Base-by-base conservation (phyloP, 1,140 invertebrate species). In the Trichoplusia ni region DNA sequence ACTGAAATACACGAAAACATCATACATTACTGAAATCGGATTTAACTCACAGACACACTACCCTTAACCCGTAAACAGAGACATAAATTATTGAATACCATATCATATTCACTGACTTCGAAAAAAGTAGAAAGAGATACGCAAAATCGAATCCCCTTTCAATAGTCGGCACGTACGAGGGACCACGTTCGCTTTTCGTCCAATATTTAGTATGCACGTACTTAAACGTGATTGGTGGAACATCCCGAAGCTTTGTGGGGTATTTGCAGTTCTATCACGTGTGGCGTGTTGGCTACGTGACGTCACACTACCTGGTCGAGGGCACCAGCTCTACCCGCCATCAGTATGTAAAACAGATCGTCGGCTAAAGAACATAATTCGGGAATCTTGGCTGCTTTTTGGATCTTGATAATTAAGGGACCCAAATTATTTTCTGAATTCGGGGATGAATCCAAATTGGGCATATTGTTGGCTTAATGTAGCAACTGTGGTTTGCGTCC, bases 201-300 rank as follows among this genome's bases (percentile, higher is more conserved):
- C 38, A 64, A 64, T 60, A 67, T 72, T 67, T 59, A 63, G 60
- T 46, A 51, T 61, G 23, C 61, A 54, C 23, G 51, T 56, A 66
- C 44, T 65, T 53, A 61, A 58, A 44, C 64, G 61, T 71, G 68
- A 77, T 77, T 73, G 74, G 69, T 56, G 49, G 64, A 73, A 67
- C 64, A 67, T 75, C 68, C 67, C 69, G 54, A 71, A 67, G 64
- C 59, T 73, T 76, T 44, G 63, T 49, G 38, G 56, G 64, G 44
- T 53, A 71, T 73, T 73, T 67, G 72, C 38, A 79, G 67, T 67
- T 40, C 61, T 51, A 64, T 79, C 74, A 79, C 76, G 74, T 69
- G 64, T 58, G 59, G 61, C 44, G 64, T 70, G 65, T 75, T 71
- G 69, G 64, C 64, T 54, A 74, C 75, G 78, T 77, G 77, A 79